Conservation (phyloP, 2,797 vertebrate species). For the Brachymystax lenok region DNA sequence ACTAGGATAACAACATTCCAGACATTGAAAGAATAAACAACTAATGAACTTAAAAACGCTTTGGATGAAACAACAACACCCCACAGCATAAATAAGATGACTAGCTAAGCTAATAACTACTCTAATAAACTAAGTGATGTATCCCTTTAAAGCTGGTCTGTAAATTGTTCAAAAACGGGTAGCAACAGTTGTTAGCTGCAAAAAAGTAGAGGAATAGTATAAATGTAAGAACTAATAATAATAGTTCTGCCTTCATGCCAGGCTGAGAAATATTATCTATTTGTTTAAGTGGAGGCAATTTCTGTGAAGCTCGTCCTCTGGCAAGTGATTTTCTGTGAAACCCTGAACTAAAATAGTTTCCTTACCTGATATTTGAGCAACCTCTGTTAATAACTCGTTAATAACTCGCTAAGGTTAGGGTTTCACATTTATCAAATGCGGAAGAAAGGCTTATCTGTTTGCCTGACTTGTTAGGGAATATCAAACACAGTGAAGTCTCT, state of each 20-base stretch:
- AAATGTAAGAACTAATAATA: neutral
- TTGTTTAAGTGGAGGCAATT: conserved; percentile 26
- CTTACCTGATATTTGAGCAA: conserved; percentile 62
- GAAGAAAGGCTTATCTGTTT: conserved; percentile 57
- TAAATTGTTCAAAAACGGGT: neutral
- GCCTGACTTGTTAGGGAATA: conserved; percentile 64
- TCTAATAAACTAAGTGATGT: too few relatives aligned
- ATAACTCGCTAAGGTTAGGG: conserved; percentile 48
- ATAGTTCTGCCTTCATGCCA: neutral
- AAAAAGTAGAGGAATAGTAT: neutral
- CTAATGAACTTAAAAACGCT: too few relatives aligned
- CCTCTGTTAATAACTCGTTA: conserved; percentile 48
- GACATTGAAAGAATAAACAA: neutral
- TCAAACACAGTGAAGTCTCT: conserved; percentile 67
- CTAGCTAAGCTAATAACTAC: too few relatives aligned
- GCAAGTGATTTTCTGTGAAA: conserved; percentile 56
- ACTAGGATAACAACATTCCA: neutral
- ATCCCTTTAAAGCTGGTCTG: neutral
- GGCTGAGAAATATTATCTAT: conserved; percentile 18
- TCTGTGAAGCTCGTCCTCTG: conserved; percentile 38
- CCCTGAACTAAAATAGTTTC: conserved; percentile 56
- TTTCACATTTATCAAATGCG: conserved; percentile 70
- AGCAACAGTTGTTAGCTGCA: neutral
- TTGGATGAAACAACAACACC: too few relatives aligned
- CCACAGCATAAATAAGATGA: too few relatives aligned